Evolutionary conservation across 2,797 vertebrate genomes (phyloP).

Genomic region (Coregonus sp.): DNA sequence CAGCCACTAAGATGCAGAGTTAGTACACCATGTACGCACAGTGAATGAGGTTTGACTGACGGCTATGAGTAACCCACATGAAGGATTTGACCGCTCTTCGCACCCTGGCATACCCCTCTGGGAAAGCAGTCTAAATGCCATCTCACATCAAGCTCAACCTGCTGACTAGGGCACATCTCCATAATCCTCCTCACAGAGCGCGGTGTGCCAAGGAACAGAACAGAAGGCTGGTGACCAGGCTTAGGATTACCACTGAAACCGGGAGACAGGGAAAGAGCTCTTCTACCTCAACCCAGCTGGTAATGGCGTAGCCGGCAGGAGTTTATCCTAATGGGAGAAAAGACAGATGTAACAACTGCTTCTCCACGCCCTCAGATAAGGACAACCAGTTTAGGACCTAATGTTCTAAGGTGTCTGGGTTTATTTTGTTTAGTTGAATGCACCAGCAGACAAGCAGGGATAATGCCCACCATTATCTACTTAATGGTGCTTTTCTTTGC

Average conservation of each 20-base stretch:
- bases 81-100: neutral
- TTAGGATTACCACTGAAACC: conserved; percentile 1
- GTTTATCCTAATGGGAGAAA: neutral
- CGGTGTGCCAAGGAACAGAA: neutral
- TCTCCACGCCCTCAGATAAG: neutral
- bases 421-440: neutral
- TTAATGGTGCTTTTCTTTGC: neutral
- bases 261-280: neutral
- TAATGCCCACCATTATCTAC: neutral
- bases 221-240: neutral
- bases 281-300: neutral
- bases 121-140: conserved; percentile 5
- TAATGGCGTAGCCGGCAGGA: neutral
- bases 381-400: neutral
- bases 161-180: neutral
- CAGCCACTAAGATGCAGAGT: neutral
- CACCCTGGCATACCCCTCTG: neutral
- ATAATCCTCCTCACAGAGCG: neutral
- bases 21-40: neutral
- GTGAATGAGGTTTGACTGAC: neutral
- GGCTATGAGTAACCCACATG: neutral
- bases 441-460: neutral
- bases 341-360: neutral
- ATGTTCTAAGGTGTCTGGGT: neutral
- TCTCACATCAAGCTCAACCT: neutral